A percentile compares a stretch with the other conserved stretches of the same genome.
These are phyloP conservation scores for Barypeithes pellucidus DNA, from an alignment of 2,888 invertebrate genomes.

Conservation along the genomic window DNA sequence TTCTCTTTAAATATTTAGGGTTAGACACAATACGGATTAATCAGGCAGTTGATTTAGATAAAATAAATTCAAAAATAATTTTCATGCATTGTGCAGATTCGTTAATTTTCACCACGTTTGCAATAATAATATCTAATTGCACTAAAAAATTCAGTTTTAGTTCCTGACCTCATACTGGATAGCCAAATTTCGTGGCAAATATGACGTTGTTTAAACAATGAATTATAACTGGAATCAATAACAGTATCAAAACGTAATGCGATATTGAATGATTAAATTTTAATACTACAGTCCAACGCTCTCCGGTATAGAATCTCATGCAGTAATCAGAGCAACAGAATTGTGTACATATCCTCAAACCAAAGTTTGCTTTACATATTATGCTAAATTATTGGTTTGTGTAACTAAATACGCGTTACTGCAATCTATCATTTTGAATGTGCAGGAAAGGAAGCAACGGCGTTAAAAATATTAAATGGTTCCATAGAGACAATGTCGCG, in stretches of 20 bases:
- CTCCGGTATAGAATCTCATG: constrained; percentile 20
- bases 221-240: constrained; percentile 39
- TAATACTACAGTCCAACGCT: constrained; percentile 33
- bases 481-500: neutral
- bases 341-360: constrained; percentile 22
- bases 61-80: too few relatives aligned
- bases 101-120: neutral
- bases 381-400: constrained; percentile 37
- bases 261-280: constrained; percentile 41
- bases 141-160: too few relatives aligned
- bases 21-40: too few relatives aligned
- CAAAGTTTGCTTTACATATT: constrained; percentile 35
- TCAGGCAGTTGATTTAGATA: too few relatives aligned
- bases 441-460: neutral
- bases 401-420: constrained; percentile 19
- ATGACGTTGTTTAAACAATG: constrained; percentile 35
- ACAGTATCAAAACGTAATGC: constrained; percentile 39
- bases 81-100: too few relatives aligned
- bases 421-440: constrained; percentile 18
- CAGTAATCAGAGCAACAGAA: constrained; percentile 25
- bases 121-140: neutral
- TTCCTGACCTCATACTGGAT: constrained; percentile 11
- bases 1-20: too few relatives aligned
- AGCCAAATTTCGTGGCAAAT: constrained; percentile 22
- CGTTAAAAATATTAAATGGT: constrained; percentile 13